A percentile compares a stretch with the other conserved stretches of the same genome.
Conservation (phyloP, 2,888 invertebrate genomes). For the Tetropium fuscum region DNA sequence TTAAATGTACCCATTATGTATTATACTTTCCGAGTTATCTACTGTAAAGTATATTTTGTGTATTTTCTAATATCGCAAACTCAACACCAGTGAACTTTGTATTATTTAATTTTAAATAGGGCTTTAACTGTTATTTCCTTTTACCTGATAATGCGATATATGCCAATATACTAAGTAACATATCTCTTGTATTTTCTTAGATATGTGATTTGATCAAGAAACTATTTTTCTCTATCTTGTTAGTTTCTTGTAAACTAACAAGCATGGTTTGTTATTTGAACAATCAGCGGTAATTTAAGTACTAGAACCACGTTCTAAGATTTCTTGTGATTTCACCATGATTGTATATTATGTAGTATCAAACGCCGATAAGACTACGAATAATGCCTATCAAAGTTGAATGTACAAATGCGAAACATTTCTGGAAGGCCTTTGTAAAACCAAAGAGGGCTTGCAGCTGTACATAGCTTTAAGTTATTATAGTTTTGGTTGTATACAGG, state of each 20-base stretch:
- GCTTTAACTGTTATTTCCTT: neutral
- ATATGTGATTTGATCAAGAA: too few relatives aligned
- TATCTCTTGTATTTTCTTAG: too few relatives aligned
- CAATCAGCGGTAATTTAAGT: too few relatives aligned
- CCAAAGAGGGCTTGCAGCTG: slow-evolving; percentile 65
- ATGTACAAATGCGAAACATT: neutral
- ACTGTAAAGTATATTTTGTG: slow-evolving; percentile 13
- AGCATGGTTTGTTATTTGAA: too few relatives aligned
- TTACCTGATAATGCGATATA: neutral
- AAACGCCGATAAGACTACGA: too few relatives aligned
- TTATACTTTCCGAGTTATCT: too few relatives aligned
- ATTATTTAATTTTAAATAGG: neutral
- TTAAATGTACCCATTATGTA: neutral
- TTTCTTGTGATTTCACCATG: too few relatives aligned
- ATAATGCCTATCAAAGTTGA: neutral
- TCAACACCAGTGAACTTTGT: slow-evolving; percentile 4
- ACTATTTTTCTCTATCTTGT: too few relatives aligned
- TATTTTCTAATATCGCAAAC: slow-evolving; percentile 5
- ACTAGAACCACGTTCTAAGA: too few relatives aligned
- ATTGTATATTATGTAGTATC: too few relatives aligned
- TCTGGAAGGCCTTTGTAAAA: slow-evolving; percentile 37
- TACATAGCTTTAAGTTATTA: slow-evolving; percentile 66
- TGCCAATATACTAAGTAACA: neutral
- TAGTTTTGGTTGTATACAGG: slow-evolving; percentile 48
- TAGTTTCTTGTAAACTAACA: too few relatives aligned